These are phyloP conservation scores for Tinea semifulvella DNA, from an alignment of 2,888 invertebrate species.

Conservation along the genomic window DNA sequence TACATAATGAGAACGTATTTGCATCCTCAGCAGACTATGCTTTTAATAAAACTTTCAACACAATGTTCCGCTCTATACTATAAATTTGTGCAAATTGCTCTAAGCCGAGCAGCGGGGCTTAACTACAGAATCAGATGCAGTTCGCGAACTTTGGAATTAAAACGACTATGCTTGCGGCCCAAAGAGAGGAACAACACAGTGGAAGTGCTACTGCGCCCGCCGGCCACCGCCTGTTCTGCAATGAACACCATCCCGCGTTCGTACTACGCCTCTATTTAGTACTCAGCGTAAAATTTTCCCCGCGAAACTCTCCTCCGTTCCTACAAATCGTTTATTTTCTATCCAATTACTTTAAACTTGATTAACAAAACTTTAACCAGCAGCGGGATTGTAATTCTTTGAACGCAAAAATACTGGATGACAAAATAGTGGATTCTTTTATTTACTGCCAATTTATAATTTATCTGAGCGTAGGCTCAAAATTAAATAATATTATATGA, in stretches of 20 bases:
- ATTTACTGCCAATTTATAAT: too few relatives aligned
- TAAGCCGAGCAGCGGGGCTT: conserved; percentile 52
- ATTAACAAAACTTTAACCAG: too few relatives aligned
- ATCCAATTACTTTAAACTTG: neutral
- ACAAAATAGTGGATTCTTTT: too few relatives aligned
- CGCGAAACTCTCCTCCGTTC: neutral
- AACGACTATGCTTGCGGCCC: conserved; percentile 39
- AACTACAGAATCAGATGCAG: conserved; percentile 51
- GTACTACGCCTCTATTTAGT: conserved; percentile 1
- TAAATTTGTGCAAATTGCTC: conserved; percentile 61
- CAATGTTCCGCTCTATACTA: conserved; percentile 19
- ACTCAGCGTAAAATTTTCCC: neutral
- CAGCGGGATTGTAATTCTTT: too few relatives aligned
- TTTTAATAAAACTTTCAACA: conserved; percentile 44
- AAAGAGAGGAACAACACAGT: conserved; percentile 56
- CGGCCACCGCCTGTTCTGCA: conserved; percentile 7
- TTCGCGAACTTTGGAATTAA: conserved; percentile 40
- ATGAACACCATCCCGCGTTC: conserved; percentile 6
- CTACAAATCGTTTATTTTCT: conserved; percentile 2
- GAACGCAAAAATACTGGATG: too few relatives aligned
- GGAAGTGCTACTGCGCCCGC: conserved; percentile 24
- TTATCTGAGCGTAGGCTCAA: too few relatives aligned
- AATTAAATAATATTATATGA: too few relatives aligned
- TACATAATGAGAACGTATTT: conserved; percentile 22
- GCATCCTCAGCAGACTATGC: conserved; percentile 31